Evolutionary conservation across 2,888 invertebrate genomes (phyloP).

Genomic region (Tipula unca): DNA sequence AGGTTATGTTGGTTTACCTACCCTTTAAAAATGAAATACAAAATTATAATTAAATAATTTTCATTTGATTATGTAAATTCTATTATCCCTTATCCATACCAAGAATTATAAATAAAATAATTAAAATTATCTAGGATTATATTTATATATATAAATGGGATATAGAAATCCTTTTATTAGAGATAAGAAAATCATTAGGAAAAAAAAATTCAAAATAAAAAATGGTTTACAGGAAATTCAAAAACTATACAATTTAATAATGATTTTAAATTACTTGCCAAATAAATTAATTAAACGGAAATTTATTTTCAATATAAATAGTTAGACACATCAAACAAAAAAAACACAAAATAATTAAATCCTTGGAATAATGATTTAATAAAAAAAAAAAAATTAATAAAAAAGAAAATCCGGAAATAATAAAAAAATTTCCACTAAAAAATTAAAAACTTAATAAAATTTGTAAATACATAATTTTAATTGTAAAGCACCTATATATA

Average conservation of each 20-base stretch:
- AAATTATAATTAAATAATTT: neutral
- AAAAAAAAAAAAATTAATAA: neutral
- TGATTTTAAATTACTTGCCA: slow-evolving; percentile 2
- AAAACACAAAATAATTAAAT: neutral
- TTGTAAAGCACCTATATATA: neutral
- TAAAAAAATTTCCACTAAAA: neutral
- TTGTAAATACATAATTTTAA: neutral
- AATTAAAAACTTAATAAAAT: neutral
- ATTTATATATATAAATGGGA: neutral
- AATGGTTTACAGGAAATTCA: neutral
- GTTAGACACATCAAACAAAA: neutral
- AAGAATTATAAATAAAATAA: neutral
- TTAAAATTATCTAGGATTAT: neutral
- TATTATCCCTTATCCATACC: neutral
- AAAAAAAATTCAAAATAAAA: no score
- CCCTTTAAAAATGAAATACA: neutral
- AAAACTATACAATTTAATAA: neutral
- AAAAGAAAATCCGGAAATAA: neutral
- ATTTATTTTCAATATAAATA: neutral
- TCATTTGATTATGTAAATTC: no score
- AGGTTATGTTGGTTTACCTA: neutral
- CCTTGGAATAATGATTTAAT: neutral
- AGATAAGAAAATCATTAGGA: neutral
- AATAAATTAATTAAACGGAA: neutral
- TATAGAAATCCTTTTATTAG: neutral